Base-by-base conservation (phyloP, 2,888 invertebrate genomes). In the Cryptus viduatorius region DNA sequence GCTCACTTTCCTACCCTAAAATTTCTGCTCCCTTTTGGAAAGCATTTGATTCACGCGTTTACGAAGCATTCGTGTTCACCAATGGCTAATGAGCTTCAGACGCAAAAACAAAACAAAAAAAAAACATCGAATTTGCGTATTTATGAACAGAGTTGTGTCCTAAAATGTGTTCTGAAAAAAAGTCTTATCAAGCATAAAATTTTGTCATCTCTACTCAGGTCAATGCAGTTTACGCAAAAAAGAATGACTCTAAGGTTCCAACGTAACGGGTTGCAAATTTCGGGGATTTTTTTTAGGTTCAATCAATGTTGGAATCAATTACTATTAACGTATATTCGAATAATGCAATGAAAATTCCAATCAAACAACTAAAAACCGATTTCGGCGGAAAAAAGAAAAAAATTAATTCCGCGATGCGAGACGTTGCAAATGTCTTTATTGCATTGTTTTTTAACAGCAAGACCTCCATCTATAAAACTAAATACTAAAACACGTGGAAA, bases 1-100 rank as follows among this genome's bases (percentile, higher is more conserved):
- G 72, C 82, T 85, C 79, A 82, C 79, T 82, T 86, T 79, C 67
- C 53, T 79, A 77, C 67, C 56, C 65, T 53, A 76, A 71, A 59
- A 78, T 76, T 53, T 68, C 50, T 79, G 61, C 80, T 69, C 50
- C 48, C 80, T 67, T 77, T 64, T 56, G 42, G 29, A 67, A 10
- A 14, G 31, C 31, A 14, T 14, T 61, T n/a, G 14, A 31, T 61
- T 29, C 24, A 14, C 29, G 61, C 29, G 61, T 61, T 29, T n/a
- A n/a, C 61, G 61, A 14, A n/a, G 14, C 61, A 61, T 61, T 61
- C 24, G 7, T 29, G 29, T 31, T 14, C 29, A 8, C 29, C 10
- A 29, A 61, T 61, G 5, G 31, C 61, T 61, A 5, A 37, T 7
- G 61, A 61, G 61, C 14, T 19, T 44, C 4, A 44, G 14, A 5